Conservation (phyloP, 2,113 vertebrate species). For the Sclerurus mexicanus region DNA sequence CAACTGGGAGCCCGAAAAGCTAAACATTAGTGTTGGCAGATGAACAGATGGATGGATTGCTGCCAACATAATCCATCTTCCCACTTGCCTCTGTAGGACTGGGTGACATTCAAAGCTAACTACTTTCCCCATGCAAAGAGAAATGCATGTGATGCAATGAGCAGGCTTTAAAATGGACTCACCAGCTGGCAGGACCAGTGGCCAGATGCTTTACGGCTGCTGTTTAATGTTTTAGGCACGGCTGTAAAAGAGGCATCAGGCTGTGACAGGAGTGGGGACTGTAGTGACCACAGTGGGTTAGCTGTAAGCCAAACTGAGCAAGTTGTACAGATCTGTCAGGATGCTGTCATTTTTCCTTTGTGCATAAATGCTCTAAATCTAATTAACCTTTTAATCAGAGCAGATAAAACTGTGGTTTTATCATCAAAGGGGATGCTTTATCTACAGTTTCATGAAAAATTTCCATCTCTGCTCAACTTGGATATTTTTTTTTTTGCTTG, state of each 20-base stretch:
- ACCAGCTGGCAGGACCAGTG: slow-evolving; percentile 8
- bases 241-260: neutral
- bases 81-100: slow-evolving; percentile 16
- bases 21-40: slow-evolving; percentile 63
- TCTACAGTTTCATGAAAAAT: neutral
- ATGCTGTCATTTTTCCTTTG: neutral
- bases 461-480: neutral
- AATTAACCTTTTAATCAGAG: slow-evolving; percentile 41
- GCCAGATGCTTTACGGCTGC: slow-evolving; percentile 16
- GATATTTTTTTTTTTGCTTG: neutral
- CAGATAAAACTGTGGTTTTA: neutral
- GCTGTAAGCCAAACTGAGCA: neutral
- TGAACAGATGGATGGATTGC: slow-evolving; percentile 60
- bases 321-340: neutral
- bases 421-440: neutral
- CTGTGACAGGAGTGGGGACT: neutral
- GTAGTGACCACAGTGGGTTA: slow-evolving; percentile 8
- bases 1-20: slow-evolving; percentile 42
- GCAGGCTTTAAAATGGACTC: slow-evolving; percentile 17
- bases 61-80: slow-evolving; percentile 63
- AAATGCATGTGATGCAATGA: neutral
- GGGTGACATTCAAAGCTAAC: slow-evolving; percentile 56
- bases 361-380: neutral
- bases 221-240: neutral
- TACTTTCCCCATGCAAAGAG: slow-evolving; percentile 27